These are phyloP conservation scores for Zaprionus obscuricornis DNA, from an alignment of 2,888 invertebrate genomes.

Conservation along the genomic window DNA sequence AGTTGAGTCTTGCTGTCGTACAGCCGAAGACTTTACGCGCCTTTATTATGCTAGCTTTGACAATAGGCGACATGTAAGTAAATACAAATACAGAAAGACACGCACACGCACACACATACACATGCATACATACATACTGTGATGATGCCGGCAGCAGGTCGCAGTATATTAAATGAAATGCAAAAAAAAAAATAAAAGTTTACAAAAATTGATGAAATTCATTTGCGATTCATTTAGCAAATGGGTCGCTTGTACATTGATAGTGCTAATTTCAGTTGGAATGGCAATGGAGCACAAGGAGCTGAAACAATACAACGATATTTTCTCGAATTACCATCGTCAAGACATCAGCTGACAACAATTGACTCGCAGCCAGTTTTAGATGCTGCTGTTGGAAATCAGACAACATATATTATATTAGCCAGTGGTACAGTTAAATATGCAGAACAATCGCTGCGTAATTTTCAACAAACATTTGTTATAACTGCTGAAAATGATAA, in stretches of 20 bases:
- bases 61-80: constrained; percentile 90
- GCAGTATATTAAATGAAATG: constrained; percentile 1
- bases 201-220: background rate
- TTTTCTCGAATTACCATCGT: constrained; percentile 91
- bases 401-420: constrained; percentile 92
- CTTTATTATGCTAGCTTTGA: constrained; percentile 95
- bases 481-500: constrained; percentile 94
- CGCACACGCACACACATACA: no score
- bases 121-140: no score
- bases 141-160: background rate
- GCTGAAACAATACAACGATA: constrained; percentile 93
- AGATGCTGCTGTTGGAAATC: constrained; percentile 90
- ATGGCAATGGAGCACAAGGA: constrained; percentile 93
- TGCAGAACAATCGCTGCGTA: constrained; percentile 85
- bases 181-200: background rate
- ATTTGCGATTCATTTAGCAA: constrained; percentile 83
- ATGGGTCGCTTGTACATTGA: constrained; percentile 93
- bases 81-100: background rate
- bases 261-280: constrained; percentile 94
- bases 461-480: constrained; percentile 93
- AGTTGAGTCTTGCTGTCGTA: constrained; percentile 91
- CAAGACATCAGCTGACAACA: constrained; percentile 90
- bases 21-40: constrained; percentile 94
- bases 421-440: constrained; percentile 92
- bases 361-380: constrained; percentile 94